phyloP scores from a whole-genome alignment of 2,797 vertebrate genomes.

The Halcyon smyrnensis region DNA sequence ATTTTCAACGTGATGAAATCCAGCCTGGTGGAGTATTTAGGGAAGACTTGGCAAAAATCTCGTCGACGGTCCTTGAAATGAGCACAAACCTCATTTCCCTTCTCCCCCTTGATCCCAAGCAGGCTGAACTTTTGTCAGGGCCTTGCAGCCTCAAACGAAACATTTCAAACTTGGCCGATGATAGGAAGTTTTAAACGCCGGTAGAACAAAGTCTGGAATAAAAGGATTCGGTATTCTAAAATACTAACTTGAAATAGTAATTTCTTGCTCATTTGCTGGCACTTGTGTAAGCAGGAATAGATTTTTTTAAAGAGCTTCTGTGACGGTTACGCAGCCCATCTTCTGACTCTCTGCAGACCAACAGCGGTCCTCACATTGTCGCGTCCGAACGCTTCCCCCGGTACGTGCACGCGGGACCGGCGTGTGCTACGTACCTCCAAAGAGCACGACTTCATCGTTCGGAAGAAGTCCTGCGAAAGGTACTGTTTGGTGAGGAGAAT shows the following conservation, averaged over 20 bases:
- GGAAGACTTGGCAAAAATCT: neutral
- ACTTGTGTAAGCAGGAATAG: fast-evolving
- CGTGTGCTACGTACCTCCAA: fast-evolving
- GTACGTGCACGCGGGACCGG: fast-evolving
- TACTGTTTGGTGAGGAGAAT: neutral
- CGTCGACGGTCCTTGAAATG: neutral
- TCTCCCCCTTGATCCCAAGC: neutral
- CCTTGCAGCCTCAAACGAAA: neutral
- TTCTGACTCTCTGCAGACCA: fast-evolving
- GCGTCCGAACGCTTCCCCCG: neutral
- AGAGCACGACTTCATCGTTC: neutral
- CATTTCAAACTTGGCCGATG: neutral
- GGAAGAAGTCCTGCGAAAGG: neutral
- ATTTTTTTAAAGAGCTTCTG: neutral
- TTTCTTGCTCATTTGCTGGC: neutral
- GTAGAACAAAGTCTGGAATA: neutral
- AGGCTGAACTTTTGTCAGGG: neutral
- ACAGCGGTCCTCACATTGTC: neutral
- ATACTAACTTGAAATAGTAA: neutral
- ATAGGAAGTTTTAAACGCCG: neutral
- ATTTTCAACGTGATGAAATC: neutral
- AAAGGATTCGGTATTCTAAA: neutral
- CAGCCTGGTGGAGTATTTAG: neutral
- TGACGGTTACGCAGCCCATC: fast-evolving
- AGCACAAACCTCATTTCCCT: neutral